Base-by-base conservation (phyloP, 1,140 invertebrate species). In the Cyrtorhinus lividipennis region DNA sequence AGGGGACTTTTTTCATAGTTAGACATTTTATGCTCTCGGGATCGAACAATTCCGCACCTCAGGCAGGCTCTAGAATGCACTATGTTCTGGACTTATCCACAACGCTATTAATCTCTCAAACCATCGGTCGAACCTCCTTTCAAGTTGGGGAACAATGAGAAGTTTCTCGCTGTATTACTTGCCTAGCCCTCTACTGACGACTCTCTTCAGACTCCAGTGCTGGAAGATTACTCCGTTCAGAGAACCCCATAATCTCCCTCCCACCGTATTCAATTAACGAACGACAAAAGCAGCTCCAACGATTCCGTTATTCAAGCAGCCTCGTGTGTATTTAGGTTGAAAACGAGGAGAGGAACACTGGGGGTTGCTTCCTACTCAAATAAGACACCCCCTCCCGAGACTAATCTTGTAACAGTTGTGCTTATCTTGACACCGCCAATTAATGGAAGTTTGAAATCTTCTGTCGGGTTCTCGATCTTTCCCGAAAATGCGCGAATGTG, bases 241-340 rank as follows among this genome's bases (percentile, higher is more conserved):
- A 20, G 18, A 22, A 53, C 48, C 48, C 5, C 18, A 53, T 10
- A 10, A 8, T 53, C 48, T 53, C 20, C 48, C 48, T 53, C 48
- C 48, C 48, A 15, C 48, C 20, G 48, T 22, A 53, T 53, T 53
- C 48, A 53, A 53, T 53, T 53, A 53, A 12, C 48, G 20, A 53
- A 53, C 48, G 48, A 53, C 48, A 15, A 53, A 53, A 53, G 48
- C 48, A 15, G 48, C 20, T 53, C 48, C 48, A 20, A 53, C 12
- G 20, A 15, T 22, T 22, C 48, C 48, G 48, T 53, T 53, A 53
- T 53, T 53, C 48, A 53, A 53, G 48, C 48, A 53, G 20, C 10
- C 48, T 22, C 48, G 48, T 53, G 48, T 53, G 48, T 53, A 53
- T 53, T 53, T 12, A 53, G 48, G 48, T 53, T 53, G 10, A 20